phyloP scores from a whole-genome alignment of 2,797 vertebrate species.

The Oryzias dopingdopingensis region DNA sequence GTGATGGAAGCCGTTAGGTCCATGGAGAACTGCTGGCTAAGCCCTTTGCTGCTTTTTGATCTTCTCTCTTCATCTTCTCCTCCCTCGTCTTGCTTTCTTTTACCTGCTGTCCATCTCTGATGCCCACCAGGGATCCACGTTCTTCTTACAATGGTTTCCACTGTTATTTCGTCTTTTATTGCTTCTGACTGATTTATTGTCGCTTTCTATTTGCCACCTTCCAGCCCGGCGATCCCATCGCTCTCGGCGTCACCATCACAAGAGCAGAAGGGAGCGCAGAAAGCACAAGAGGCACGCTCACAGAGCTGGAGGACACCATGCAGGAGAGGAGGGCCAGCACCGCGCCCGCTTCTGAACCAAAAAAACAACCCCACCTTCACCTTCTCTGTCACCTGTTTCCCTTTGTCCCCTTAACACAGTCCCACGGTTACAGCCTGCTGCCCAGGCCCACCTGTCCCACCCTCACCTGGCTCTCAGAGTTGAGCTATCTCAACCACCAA shows the following conservation, averaged over 20 bases:
- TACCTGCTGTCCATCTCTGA: conserved; percentile 10
- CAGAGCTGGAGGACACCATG: conserved; percentile 70
- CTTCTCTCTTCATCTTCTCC: conserved; percentile 8
- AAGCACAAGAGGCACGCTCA: conserved; percentile 85
- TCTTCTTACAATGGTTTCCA: conserved; percentile 11
- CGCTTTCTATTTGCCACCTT: too few relatives aligned
- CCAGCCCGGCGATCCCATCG: conserved; percentile 88
- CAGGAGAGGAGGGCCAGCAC: conserved; percentile 66
- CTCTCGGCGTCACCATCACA: conserved; percentile 87
- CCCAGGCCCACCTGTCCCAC: conserved; percentile 4
- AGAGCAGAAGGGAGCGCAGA: conserved; percentile 87
- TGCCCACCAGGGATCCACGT: conserved; percentile 32
- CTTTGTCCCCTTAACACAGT: conserved; percentile 22
- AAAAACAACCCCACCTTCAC: conserved; percentile 31
- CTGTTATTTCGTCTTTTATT: conserved; percentile 7
- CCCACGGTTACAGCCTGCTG: conserved; percentile 19
- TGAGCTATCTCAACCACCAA: conserved; percentile 53
- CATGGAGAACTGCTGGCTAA: conserved; percentile 18
- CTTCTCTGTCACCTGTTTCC: conserved; percentile 41
- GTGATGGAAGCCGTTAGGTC: conserved; percentile 17
- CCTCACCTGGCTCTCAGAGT: conserved; percentile 45
- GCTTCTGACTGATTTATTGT: too few relatives aligned
- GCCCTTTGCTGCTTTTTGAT: conserved; percentile 40
- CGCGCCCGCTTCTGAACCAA: conserved; percentile 78
- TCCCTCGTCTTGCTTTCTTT: conserved; percentile 21